Conservation (phyloP, 1,140 invertebrate genomes). For the Sesamia nonagrioides region DNA sequence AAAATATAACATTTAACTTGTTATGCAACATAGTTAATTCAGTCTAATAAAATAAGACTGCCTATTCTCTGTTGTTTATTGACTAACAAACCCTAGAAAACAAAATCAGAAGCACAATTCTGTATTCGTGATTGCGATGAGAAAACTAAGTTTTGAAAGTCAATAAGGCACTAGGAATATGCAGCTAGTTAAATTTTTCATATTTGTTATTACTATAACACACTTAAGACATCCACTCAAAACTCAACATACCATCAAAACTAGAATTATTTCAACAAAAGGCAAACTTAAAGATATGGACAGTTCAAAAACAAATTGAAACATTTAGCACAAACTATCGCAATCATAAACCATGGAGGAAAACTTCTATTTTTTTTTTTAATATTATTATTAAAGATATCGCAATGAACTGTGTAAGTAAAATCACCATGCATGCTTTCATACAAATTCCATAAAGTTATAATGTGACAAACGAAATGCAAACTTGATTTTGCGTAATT, state of each 20-base stretch:
- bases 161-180: conserved; percentile 82
- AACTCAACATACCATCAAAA: conserved; percentile 61
- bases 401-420: conserved; percentile 55
- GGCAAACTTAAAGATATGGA: conserved; percentile 69
- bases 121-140: conserved; percentile 1
- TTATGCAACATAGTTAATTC: conserved; percentile 81
- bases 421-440: conserved; percentile 42
- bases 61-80: conserved; percentile 74
- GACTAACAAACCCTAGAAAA: conserved; percentile 63
- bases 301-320: conserved; percentile 75
- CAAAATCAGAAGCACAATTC: conserved; percentile 17
- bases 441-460: conserved; percentile 37
- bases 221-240: conserved; percentile 65
- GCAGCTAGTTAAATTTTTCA: conserved; percentile 76
- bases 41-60: conserved; percentile 79
- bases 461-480: conserved; percentile 21
- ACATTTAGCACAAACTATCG: conserved; percentile 72
- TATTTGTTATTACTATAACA: conserved; percentile 80
- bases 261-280: conserved; percentile 59
- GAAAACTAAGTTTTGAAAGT: conserved; percentile 72
- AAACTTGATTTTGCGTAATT: conserved; percentile 30
- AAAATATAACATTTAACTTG: conserved; percentile 80
- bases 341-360: conserved; percentile 59
- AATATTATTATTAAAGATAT: conserved; percentile 55
- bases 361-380: conserved; percentile 55